Conservation (phyloP, 37 sponge, comb jelly and placozoan species). For the Agelas oroides region DNA sequence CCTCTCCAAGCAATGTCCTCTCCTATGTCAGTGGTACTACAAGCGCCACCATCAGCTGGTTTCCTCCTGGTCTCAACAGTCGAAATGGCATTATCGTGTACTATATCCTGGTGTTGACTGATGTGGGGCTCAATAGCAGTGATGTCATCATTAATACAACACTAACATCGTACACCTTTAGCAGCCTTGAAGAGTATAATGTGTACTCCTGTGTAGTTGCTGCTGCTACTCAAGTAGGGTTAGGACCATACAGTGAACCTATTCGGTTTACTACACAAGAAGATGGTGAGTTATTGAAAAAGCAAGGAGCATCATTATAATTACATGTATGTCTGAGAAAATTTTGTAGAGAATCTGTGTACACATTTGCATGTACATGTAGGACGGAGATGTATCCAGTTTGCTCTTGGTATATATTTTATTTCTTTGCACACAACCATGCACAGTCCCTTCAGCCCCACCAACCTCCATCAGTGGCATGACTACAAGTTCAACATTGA, state of each 20-base stretch:
- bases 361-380: no score
- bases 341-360: no score
- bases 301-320: no score
- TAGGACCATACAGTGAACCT: neutral
- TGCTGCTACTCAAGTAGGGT: constrained; percentile 6
- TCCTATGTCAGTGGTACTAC: neutral
- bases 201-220: neutral
- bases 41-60: neutral
- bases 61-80: neutral
- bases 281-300: no score
- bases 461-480: constrained; percentile 15
- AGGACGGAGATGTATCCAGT: no score
- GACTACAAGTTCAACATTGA: neutral
- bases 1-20: neutral
- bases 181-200: constrained; percentile 21
- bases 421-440: no score
- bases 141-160: neutral
- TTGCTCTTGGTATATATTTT: no score
- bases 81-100: constrained; percentile 22
- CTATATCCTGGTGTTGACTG: constrained; percentile 2
- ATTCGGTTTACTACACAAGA: neutral
- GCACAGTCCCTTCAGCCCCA: constrained; percentile 26
- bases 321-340: no score
- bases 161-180: neutral
- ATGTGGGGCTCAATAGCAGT: no score